Conservation (phyloP, 2,797 vertebrate genomes). For the Acomys russatus region DNA sequence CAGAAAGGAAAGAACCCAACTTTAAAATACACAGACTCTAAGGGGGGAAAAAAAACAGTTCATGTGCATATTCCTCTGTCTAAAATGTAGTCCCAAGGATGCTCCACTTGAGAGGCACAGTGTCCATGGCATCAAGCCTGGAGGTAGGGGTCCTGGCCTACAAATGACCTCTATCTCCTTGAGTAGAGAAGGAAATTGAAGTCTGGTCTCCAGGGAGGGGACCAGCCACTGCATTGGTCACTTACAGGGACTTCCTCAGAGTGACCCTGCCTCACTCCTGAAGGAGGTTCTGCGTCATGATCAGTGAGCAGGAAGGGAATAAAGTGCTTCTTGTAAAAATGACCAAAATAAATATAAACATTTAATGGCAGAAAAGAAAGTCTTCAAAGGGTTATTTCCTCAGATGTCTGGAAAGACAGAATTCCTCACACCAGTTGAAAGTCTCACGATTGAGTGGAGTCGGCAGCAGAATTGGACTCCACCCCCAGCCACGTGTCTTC, state of each 20-base stretch:
- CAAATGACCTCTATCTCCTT: slow-evolving; percentile 76
- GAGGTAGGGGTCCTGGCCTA: slow-evolving; percentile 58
- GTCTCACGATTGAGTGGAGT: slow-evolving; percentile 73
- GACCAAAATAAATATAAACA: slow-evolving; percentile 91
- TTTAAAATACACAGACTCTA: slow-evolving; percentile 54
- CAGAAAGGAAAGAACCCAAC: slow-evolving; percentile 41
- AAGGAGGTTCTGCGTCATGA: slow-evolving; percentile 84
- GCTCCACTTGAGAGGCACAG: slow-evolving; percentile 61
- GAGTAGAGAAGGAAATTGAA: background rate
- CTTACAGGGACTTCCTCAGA: slow-evolving; percentile 82
- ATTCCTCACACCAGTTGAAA: slow-evolving; percentile 64
- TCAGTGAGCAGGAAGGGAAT: slow-evolving; percentile 87
- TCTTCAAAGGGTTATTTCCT: slow-evolving; percentile 81
- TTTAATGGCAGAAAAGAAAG: slow-evolving; percentile 88
- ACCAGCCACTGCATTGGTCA: slow-evolving; percentile 61
- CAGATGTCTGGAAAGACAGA: slow-evolving; percentile 40
- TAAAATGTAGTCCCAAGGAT: slow-evolving; percentile 78
- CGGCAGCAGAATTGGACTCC: slow-evolving; percentile 83
- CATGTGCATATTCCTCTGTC: slow-evolving; percentile 70
- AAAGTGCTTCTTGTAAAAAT: slow-evolving; percentile 91
- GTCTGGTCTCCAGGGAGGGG: slow-evolving; percentile 78
- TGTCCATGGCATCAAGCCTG: slow-evolving; percentile 72
- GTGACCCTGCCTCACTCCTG: slow-evolving; percentile 79
- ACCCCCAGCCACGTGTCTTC: slow-evolving; percentile 81
- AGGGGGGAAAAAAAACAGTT: slow-evolving; percentile 64